Evolutionary conservation across 1,140 invertebrate genomes (phyloP).

Genomic region (Olivierus martensii): DNA sequence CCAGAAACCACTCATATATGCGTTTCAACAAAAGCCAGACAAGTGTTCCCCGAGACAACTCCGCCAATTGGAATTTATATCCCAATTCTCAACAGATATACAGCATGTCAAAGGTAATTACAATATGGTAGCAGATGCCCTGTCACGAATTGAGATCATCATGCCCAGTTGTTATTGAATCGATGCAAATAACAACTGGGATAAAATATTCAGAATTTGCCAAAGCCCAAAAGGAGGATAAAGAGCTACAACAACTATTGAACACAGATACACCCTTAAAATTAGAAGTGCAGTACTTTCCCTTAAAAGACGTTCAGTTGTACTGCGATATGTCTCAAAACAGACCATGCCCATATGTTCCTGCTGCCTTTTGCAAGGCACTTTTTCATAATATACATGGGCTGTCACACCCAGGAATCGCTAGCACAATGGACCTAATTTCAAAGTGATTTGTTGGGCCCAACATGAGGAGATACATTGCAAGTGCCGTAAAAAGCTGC

Average conservation of each 20-base stretch:
- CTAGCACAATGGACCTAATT: not conserved
- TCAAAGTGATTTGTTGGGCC: conserved; percentile 1
- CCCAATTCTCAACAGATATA: conserved; percentile 29
- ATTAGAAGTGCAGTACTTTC: too few species aligned
- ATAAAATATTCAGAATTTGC: not conserved
- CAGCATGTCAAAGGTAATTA: conserved; percentile 25
- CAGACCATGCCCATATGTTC: too few species aligned
- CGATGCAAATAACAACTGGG: too few species aligned
- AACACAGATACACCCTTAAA: too few species aligned
- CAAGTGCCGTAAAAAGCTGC: not conserved
- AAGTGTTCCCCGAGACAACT: too few species aligned
- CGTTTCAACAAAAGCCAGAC: too few species aligned
- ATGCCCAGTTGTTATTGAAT: too few species aligned
- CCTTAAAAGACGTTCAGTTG: too few species aligned
- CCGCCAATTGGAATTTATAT: conserved; percentile 22
- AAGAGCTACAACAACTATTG: not conserved
- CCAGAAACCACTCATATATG: too few species aligned
- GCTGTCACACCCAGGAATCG: conserved; percentile 8
- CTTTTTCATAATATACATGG: not conserved
- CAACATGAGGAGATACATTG: not conserved
- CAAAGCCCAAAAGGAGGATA: not conserved
- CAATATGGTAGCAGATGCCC: conserved; percentile 20
- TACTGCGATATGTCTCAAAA: too few species aligned
- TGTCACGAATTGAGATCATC: conserved; percentile 4
- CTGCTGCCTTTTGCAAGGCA: not conserved